phyloP scores from a whole-genome alignment of 2,888 invertebrate genomes.

The Nasonovia ribisnigri region DNA sequence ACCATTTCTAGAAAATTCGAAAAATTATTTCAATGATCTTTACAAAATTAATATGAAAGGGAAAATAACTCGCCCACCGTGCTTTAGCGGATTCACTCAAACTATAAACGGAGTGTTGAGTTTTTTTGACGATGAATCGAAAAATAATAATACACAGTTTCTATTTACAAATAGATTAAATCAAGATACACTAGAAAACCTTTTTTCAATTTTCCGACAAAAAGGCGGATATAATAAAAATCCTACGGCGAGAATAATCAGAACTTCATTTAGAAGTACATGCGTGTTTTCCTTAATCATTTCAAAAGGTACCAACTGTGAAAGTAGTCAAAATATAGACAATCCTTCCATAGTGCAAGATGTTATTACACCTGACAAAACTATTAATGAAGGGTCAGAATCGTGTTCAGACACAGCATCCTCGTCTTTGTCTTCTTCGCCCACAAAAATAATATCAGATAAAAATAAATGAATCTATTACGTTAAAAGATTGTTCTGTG shows the following conservation, averaged over 20 bases:
- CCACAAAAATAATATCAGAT: not conserved
- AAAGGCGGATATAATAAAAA: constrained; percentile 18
- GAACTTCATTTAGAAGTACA: constrained; percentile 9
- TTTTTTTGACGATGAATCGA: not conserved
- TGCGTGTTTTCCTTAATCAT: not conserved
- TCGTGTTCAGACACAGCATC: not conserved
- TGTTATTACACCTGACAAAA: not conserved
- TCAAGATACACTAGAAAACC: not conserved
- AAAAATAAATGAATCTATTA: not conserved
- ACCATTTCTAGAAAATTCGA: not conserved
- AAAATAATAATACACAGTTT: constrained; percentile 13
- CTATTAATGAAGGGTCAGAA: not conserved
- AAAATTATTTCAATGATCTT: not conserved
- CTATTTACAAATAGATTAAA: not conserved
- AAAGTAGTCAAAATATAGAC: not conserved
- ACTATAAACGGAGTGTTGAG: constrained; percentile 15
- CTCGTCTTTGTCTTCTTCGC: not conserved
- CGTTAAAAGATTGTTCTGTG: not conserved
- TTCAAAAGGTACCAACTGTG: not conserved
- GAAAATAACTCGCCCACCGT: not conserved
- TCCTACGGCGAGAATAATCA: constrained; percentile 19
- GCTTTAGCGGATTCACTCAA: too few relatives aligned
- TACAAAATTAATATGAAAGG: not conserved
- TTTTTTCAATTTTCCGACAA: constrained; percentile 18
- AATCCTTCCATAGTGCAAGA: too few relatives aligned